phyloP scores from a whole-genome alignment of 2,888 invertebrate genomes.

The Morpho deidamia region DNA sequence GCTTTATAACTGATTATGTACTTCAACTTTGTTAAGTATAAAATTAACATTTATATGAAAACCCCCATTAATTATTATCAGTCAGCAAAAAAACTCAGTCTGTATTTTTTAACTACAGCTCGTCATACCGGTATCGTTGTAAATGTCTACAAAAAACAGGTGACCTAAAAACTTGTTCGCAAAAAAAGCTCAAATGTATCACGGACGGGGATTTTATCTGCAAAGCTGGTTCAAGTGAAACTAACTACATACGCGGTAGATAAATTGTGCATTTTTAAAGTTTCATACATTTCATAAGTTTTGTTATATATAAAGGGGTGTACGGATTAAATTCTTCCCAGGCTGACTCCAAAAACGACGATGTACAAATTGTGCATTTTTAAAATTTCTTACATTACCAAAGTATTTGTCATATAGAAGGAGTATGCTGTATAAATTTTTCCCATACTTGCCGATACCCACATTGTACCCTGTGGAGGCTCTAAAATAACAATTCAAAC shows the following conservation, averaged over 20 bases:
- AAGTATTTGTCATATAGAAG: background rate
- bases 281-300: background rate
- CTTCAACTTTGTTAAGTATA: too few species aligned
- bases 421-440: too few species aligned
- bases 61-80: conserved; percentile 1
- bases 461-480: too few species aligned
- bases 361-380: background rate
- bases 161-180: conserved; percentile 10
- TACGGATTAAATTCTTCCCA: too few species aligned
- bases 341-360: too few species aligned
- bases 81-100: background rate
- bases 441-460: too few species aligned
- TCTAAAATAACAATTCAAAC: too few species aligned
- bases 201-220: background rate
- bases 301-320: background rate
- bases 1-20: too few species aligned
- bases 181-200: conserved; percentile 7
- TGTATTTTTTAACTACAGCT: conserved; percentile 4
- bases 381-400: background rate
- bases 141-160: conserved; percentile 11
- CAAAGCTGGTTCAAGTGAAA: background rate
- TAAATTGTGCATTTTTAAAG: background rate
- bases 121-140: conserved; percentile 5
- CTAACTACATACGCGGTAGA: background rate
- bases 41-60: background rate